Evolutionary conservation across 2,888 invertebrate genomes (phyloP), one percentile per base, ranked within the genome.

Genomic region (Chironomus riparius): DNA sequence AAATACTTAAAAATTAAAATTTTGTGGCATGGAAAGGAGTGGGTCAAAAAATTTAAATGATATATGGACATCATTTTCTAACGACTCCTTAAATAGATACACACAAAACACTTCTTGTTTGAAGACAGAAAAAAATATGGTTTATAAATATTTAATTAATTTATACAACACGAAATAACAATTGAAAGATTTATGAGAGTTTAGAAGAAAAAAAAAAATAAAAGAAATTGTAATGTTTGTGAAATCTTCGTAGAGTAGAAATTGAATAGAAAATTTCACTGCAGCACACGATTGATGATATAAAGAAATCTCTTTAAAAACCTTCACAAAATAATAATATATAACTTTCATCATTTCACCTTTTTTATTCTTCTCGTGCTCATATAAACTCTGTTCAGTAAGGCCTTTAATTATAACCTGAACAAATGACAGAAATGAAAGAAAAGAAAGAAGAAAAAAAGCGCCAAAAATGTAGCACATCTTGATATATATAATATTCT

Each of bases 291-390:
- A 56, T 18, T 56, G 38, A 38, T 38, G 38, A 38, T 38, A 38
- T 38, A 38, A 38, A 38, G 38, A 38, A 38, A 28, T 28, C 50
- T 50, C 13, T 6, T 13, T 50, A 24, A 24, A 15, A n/a, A 18
- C 56, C 56, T 56, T 18, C 56, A 56, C 56, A 18, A 56, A 56
- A 56, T 38, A 56, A 56, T 38, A 50, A 4, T n/a, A 47, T n/a
- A 18, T 22, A 72, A 72, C 72, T 72, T 72, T 72, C 72, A 61
- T 50, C 61, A 38, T 62, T 72, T 72, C 61, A 72, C 47, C 62
- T 61, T 24, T 71, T 65, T 62, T 21, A 22, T 10, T 65, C 24
- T 18, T n/a, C 21, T 18, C 56, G 7, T 65, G 21, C 21, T 24
- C 13, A 24, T 4, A 65, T 65, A 65, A 12, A 24, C 2, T 1